Base-by-base conservation (phyloP, 2,113 vertebrate species). In the Sceloporus undulatus region DNA sequence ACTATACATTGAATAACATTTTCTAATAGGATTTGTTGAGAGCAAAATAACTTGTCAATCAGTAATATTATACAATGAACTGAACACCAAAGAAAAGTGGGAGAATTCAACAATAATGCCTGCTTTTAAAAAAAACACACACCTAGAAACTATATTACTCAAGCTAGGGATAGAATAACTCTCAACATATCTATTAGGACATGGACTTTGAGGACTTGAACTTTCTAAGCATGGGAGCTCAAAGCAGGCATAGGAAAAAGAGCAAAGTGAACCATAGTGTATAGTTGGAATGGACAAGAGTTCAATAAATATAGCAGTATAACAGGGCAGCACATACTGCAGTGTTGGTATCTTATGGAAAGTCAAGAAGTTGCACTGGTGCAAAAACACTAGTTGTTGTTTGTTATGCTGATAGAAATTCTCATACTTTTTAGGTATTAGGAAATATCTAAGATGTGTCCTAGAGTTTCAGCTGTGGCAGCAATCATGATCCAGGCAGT, bases 11-110 rank as follows among this genome's bases (percentile, higher is more conserved):
- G 29, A 82, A 90, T 0, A 90, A 85, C 2, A 2, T 73, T 86
- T 88, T 83, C 65, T n/a, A 82, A 2, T 54, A 14, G 2, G 10
- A 0, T 71, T 86, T 75, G 25, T 85, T 79, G 90, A 3, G 3
- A 88, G 66, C 71, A 3, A 73, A 87, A 56, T 38, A 68, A 25
- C 7, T 90, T 40, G 40, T 2, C 7, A 83, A 23, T 9, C 78
- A 9, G 48, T 52, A 78, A 71, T 71, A 59, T 91, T 13, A 4
- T 1, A 16, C 2, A 87, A 59, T 75, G 82, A 48, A 52, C 21
- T 42, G 86, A 91, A 86, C 79, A 88, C 75, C 13, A 80, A 84
- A 86, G 66, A 84, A 89, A 87, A 29, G 2, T 87, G 54, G 52
- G 34, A 82, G 9, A 90, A 85, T 83, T 74, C 73, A 4, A 48